Evolutionary conservation across 2,113 vertebrate species (phyloP), one percentile per base, ranked within the genome.

Genomic region (Malurus elegans): DNA sequence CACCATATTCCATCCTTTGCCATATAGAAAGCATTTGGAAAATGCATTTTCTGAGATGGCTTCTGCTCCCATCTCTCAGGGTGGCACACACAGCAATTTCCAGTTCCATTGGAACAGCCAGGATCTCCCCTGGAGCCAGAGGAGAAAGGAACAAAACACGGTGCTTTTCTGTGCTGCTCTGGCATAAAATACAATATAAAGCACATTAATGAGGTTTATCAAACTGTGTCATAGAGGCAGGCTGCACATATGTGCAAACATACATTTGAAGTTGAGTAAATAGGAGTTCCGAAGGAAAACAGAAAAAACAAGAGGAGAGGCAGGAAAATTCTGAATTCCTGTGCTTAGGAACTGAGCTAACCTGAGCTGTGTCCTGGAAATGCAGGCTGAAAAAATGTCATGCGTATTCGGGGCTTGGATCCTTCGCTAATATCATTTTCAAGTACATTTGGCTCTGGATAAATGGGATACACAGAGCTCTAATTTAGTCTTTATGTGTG

Each of bases 391-490:
- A 74, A 73, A 93, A 85, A 48, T 5, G 14, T 23, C n/a, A 18
- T 32, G 23, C 1, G 0, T 75, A 57, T 45, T 8, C 19, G 6
- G 40, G 45, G n/a, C 64, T 72, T 69, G 47, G 44, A 79, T 62
- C 19, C 24, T 73, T 48, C n/a, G 21, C 50, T 78, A 83, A 73
- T 86, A 86, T 69, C 1, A 38, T 76, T 96, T 94, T 80, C 78
- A 96, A 66, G 34, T 69, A 42, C 78, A 79, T 90, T 96, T 92
- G 78, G 64, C 32, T 85, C 45, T 32, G 78, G 53, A 72, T 89
- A 81, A 94, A 87, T 82, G 47, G 74, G 32, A 45, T 70, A 82
- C 56, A 87, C 18, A 69, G 36, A 90, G 36, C 47, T 76, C 50
- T 80, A 93, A 90, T 90, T 91, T 47, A 93, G 64, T 60, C 36